Evolutionary conservation across 2,888 invertebrate species (phyloP).

Genomic region (Atrina japonica): DNA sequence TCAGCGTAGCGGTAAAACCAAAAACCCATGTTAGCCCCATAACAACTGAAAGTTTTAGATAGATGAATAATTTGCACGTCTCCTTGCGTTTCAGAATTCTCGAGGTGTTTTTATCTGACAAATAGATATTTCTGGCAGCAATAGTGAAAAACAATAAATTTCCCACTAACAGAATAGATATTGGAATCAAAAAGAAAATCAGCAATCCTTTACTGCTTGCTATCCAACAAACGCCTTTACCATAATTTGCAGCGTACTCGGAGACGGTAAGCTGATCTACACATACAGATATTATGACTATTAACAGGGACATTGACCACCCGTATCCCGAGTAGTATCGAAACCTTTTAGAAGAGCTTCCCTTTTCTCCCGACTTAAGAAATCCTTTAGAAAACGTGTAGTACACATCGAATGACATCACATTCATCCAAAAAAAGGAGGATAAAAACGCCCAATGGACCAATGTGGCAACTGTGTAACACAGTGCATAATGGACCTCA

Average conservation of each 20-base stretch:
- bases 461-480: conserved; percentile 76
- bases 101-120: conserved; percentile 27
- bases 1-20: conserved; percentile 80
- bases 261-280: conserved; percentile 13
- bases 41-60: conserved; percentile 77
- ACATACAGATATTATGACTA: conserved; percentile 29
- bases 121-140: conserved; percentile 33
- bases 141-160: conserved; percentile 38
- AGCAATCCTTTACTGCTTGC: conserved; percentile 39
- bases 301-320: conserved; percentile 33
- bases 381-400: conserved; percentile 76
- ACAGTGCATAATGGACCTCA: conserved; percentile 15
- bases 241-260: conserved; percentile 37
- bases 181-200: conserved; percentile 42
- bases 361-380: conserved; percentile 22
- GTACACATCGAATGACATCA: conserved; percentile 84
- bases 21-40: conserved; percentile 82
- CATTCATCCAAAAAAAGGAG: conserved; percentile 83
- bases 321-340: conserved; percentile 39
- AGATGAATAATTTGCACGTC: conserved; percentile 56
- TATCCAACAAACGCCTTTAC: conserved; percentile 46
- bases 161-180: conserved; percentile 27
- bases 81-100: conserved; percentile 39
- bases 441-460: conserved; percentile 82
- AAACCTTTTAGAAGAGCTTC: conserved; percentile 22